A percentile compares a stretch with the other conserved stretches of the same genome.
phyloP scores from a whole-genome alignment of 2,797 vertebrate species.

The Centropyge bicolor region DNA sequence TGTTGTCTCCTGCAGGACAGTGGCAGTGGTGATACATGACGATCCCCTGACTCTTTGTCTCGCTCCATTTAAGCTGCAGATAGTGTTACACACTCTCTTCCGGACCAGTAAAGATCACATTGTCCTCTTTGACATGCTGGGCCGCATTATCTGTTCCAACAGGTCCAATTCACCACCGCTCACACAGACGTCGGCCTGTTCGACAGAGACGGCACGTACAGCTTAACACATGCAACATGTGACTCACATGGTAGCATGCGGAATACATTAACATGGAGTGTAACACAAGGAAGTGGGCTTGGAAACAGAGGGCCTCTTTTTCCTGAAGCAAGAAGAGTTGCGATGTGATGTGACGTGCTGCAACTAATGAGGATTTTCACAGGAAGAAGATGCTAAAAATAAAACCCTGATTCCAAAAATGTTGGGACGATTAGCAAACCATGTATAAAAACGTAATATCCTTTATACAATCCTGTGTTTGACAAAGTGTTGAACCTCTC shows the following conservation, averaged over 20 bases:
- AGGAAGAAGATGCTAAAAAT: background rate
- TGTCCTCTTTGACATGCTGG: constrained; percentile 73
- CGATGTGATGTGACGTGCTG: constrained; percentile 4
- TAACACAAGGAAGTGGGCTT: constrained; percentile 40
- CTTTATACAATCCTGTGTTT: no score
- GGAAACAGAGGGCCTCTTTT: constrained; percentile 48
- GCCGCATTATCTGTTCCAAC: constrained; percentile 69
- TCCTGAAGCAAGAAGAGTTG: constrained; percentile 12
- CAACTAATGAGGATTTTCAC: constrained; percentile 17
- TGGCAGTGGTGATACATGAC: constrained; percentile 66
- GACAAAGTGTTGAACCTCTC: no score
- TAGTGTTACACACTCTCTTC: constrained; percentile 79
- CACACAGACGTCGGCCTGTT: constrained; percentile 61
- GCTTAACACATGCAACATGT: constrained; percentile 62
- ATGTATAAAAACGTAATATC: no score
- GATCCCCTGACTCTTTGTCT: constrained; percentile 76
- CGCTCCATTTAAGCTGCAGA: constrained; percentile 76
- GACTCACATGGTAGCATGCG: constrained; percentile 64
- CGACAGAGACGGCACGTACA: constrained; percentile 28
- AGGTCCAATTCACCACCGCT: constrained; percentile 52
- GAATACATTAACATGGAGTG: constrained; percentile 66
- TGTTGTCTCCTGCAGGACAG: constrained; percentile 70
- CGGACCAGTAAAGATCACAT: constrained; percentile 76
- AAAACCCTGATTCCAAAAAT: no score
- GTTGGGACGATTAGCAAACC: no score